Evolutionary conservation across 2,888 invertebrate genomes (phyloP).

Genomic region (Elgonia sp.): DNA sequence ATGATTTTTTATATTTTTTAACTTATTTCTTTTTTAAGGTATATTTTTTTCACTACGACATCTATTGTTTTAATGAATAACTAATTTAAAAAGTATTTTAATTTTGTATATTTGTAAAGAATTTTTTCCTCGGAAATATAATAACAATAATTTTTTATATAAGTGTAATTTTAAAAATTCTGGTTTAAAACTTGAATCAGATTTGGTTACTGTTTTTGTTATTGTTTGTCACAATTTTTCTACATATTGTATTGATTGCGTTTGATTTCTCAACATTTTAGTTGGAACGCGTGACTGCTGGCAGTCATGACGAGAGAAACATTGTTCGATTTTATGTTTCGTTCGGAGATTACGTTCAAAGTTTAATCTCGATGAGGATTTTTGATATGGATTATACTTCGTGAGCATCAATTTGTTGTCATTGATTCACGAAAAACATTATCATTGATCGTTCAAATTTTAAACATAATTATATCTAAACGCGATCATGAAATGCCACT

Average conservation of each 20-base stretch:
- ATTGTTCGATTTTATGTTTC: constrained; percentile 39
- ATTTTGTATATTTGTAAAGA: no score
- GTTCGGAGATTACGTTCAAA: constrained; percentile 30
- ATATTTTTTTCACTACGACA: no score
- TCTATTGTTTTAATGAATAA: no score
- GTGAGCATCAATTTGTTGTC: neutral
- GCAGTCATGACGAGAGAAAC: constrained; percentile 32
- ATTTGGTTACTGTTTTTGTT: constrained; percentile 40
- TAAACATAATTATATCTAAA: no score
- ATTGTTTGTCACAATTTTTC: constrained; percentile 38
- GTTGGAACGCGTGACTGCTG: constrained; percentile 44
- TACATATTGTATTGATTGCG: constrained; percentile 2
- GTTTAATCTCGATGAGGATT: constrained; percentile 46
- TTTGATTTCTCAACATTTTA: constrained; percentile 20
- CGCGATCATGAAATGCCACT: no score
- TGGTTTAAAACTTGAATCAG: neutral
- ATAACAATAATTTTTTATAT: neutral
- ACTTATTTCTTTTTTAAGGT: no score
- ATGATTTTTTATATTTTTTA: no score
- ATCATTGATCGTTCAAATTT: neutral
- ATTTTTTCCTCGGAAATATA: no score
- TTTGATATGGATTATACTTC: constrained; percentile 21
- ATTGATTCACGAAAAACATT: constrained; percentile 4
- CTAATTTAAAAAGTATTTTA: no score
- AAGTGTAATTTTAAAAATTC: neutral